phyloP scores from a whole-genome alignment of 64 coral and sea anemone species.

The Porites australiensis region DNA sequence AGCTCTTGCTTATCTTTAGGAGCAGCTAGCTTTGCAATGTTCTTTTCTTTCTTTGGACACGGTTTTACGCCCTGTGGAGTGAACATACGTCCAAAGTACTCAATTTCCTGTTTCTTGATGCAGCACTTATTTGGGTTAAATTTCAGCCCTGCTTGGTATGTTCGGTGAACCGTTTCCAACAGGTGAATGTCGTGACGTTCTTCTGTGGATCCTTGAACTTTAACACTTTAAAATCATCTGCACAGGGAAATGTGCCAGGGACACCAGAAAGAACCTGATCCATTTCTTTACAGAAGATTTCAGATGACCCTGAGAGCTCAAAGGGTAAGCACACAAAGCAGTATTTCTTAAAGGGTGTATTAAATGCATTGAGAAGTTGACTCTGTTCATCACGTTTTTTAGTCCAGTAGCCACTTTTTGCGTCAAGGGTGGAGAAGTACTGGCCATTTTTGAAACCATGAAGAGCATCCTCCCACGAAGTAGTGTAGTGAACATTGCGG shows the following conservation, averaged over 20 bases:
- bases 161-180: slow-evolving; percentile 57
- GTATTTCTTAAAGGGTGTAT: slow-evolving; percentile 82
- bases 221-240: slow-evolving; percentile 51
- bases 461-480: slow-evolving; percentile 29
- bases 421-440: slow-evolving; percentile 73
- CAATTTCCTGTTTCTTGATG: slow-evolving; percentile 72
- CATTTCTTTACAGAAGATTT: slow-evolving; percentile 83
- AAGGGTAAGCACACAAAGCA: slow-evolving; percentile 67
- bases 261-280: slow-evolving; percentile 46
- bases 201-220: slow-evolving; percentile 40
- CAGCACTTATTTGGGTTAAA: slow-evolving; percentile 81
- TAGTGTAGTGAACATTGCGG: slow-evolving; percentile 59
- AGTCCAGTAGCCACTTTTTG: slow-evolving; percentile 76
- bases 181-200: slow-evolving; percentile 45
- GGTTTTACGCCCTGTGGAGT: slow-evolving; percentile 71
- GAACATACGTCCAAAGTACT: slow-evolving; percentile 81
- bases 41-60: slow-evolving; percentile 74
- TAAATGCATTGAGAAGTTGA: slow-evolving; percentile 70
- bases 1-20: slow-evolving; percentile 72
- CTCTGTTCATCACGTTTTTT: slow-evolving; percentile 72
- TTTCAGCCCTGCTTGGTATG: slow-evolving; percentile 55
- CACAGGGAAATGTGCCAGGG: slow-evolving; percentile 50
- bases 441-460: slow-evolving; percentile 56
- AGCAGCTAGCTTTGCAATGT: slow-evolving; percentile 37
- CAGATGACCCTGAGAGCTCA: slow-evolving; percentile 58